Evolutionary conservation across 2,888 invertebrate genomes (phyloP), one percentile per base, ranked within the genome.

Genomic region (Eupithecia exiguata): DNA sequence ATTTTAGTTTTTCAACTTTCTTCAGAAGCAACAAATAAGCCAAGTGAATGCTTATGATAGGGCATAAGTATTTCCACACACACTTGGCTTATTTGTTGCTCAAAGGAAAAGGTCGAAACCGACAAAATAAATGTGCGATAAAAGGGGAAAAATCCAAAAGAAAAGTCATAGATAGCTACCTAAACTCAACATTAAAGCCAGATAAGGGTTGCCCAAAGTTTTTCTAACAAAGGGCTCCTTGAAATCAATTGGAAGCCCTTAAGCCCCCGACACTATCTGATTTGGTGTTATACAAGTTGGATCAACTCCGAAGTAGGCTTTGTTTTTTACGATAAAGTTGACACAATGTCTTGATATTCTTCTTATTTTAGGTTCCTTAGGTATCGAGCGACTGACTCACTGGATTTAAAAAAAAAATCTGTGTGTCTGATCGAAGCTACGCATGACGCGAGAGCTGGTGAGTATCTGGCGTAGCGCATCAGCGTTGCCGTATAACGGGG

Each of bases 201-300:
- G 66, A 72, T 69, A 71, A 75, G 74, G 70, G 62, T 21, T 68
- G 58, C 9, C 68, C 62, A 46, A 53, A 69, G n/a, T 66, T 66
- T 65, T 65, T 66, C 38, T 62, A 30, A 30, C 61, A 69, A 74
- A 68, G 71, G 74, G 35, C 71, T 36, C 65, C 65, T 69, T 62
- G 71, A 46, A 74, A 71, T 74, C 71, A 71, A 74, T 74, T 71
- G 69, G 18, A 69, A 18, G 63, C 63, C 35, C n/a, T 63, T 63
- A 63, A 46, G 62, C 65, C 67, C 62, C 49, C 61, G 36, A 67
- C 61, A 69, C 71, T 71, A 71, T 74, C 69, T 71, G 58, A 38
- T 46, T n/a, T 40, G 46, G 62, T 62, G 38, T 38, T 4, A 21
- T n/a, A 40, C 40, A 65, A 65, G 65, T 65, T 65, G 40, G 65